Evolutionary conservation across 2,113 vertebrate genomes (phyloP), one percentile per base, ranked within the genome.

Genomic region (Nesogale talazaci): DNA sequence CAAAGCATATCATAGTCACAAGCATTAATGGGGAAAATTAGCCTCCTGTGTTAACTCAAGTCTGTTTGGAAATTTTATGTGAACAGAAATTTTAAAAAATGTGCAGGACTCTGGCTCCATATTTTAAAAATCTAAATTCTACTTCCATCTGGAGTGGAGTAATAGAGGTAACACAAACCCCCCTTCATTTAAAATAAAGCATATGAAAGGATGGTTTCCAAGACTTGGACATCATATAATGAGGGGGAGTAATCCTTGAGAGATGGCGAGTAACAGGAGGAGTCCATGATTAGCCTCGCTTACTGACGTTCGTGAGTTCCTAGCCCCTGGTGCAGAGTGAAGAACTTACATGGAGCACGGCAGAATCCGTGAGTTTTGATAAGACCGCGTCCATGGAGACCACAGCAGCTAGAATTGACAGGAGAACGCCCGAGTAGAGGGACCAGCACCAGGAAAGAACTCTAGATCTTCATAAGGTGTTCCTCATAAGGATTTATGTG

Each of bases 91-190:
- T 72, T 81, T n/a, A 76, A 94, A 92, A 92, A 65, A 25, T 77
- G 75, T 31, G 1, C 10, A 84, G 42, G 72, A 92, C 29, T 92
- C 36, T 88, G 77, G 75, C 29, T 42, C 75, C 31, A 80, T 91
- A 83, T 67, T 89, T 91, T 63, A 88, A 89, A 82, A 93, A 83
- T 86, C 83, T 67, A 65, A 87, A 89, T 86, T 92, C 81, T 46
- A 46, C 42, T 93, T 93, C 52, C 22, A 81, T 52, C 31, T 83
- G 72, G 86, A 70, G 14, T 8, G 46, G 14, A 52, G 46, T 52
- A 86, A 82, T n/a, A 83, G 57, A 88, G 59, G 86, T 67, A 46
- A 79, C n/a, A 89, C 8, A 9, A 61, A 69, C 40, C 34, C 40
- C 42, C 34, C 46, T 52, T 52, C 14, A 90, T 8, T 59, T 70